Conservation (phyloP, 2,113 vertebrate species). For the Zosterops pallidus region DNA sequence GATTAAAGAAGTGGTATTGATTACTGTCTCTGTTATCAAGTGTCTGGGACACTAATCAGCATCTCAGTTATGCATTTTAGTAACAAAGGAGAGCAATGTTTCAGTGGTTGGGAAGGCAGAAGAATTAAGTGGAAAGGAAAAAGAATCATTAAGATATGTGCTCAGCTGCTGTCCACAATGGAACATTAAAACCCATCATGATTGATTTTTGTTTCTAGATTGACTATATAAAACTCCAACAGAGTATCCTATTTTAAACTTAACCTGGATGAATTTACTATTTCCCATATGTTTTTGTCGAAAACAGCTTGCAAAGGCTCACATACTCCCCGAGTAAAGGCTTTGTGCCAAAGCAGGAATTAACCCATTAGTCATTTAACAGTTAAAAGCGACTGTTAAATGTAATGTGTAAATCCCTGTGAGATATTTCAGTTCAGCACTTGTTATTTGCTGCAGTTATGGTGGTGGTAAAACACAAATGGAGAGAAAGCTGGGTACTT, state of each 20-base stretch:
- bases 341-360: slow-evolving; percentile 21
- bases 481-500: not conserved
- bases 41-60: not conserved
- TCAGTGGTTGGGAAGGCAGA: not conserved
- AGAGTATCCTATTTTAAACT: not conserved
- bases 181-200: not conserved
- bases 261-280: slow-evolving; percentile 30
- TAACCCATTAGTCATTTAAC: slow-evolving; percentile 46
- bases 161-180: not conserved
- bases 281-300: slow-evolving; percentile 29
- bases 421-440: not conserved
- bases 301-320: slow-evolving; percentile 38
- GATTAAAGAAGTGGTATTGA: not conserved
- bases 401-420: not conserved
- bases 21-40: not conserved
- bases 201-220: not conserved
- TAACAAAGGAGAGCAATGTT: not conserved
- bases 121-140: not conserved
- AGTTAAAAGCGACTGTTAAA: slow-evolving; percentile 12
- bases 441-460: not conserved
- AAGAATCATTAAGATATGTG: not conserved
- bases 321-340: not conserved
- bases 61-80: not conserved
- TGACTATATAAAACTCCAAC: not conserved
- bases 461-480: not conserved